phyloP scores from a whole-genome alignment of 2,888 invertebrate genomes.

The Drosophila seclusa region DNA sequence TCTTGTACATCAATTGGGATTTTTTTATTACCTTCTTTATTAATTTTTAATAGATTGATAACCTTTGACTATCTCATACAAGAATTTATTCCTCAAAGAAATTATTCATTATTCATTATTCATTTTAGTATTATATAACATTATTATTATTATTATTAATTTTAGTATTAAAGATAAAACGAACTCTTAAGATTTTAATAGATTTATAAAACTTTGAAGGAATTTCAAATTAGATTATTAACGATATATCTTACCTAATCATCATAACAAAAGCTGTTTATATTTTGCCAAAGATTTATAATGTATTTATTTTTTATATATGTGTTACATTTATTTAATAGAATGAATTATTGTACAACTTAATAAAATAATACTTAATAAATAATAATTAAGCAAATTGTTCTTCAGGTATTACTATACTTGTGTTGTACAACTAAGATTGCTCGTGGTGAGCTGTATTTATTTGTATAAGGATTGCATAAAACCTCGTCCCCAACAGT shows the following conservation, averaged over 20 bases:
- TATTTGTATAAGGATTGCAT: not conserved
- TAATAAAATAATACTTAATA: not conserved
- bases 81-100: not conserved
- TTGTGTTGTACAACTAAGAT: not conserved
- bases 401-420: not conserved
- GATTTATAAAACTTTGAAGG: not conserved
- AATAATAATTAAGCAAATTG: not conserved
- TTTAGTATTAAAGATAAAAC: too few species aligned
- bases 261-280: too few species aligned
- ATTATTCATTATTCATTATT: not conserved
- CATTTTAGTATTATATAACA: too few species aligned
- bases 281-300: not conserved
- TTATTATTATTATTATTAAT: too few species aligned
- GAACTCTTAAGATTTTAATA: too few species aligned
- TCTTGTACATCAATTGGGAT: not conserved
- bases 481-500: not conserved
- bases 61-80: not conserved
- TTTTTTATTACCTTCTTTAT: not conserved
- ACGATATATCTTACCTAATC: not conserved
- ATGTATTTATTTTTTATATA: too few species aligned
- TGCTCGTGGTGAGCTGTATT: not conserved
- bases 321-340: too few species aligned
- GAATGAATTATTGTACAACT: not conserved
- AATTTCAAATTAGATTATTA: not conserved
- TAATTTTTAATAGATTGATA: not conserved